Percentiles rank a stretch among this genome's conserved stretches.
phyloP scores from a whole-genome alignment of 2,113 vertebrate species.

The Hydrochoerus hydrochaeris region DNA sequence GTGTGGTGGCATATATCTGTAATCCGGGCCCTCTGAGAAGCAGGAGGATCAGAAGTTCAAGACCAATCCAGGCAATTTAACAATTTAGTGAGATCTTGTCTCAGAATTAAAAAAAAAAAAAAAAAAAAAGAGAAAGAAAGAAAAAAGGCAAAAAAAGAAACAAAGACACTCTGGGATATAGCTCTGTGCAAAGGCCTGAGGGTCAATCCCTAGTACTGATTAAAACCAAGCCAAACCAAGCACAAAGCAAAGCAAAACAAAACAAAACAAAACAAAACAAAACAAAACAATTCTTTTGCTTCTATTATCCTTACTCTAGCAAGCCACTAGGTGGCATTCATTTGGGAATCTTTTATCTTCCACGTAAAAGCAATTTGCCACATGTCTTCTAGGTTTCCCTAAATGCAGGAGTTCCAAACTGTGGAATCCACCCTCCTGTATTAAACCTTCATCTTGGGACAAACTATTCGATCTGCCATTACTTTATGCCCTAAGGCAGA shows the following conservation, averaged over 20 bases:
- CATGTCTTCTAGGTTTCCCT: neutral
- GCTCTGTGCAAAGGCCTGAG: neutral
- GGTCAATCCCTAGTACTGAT: neutral
- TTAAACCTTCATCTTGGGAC: neutral
- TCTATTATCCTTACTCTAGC: neutral
- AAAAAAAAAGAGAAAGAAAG: neutral
- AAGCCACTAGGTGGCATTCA: slow-evolving; percentile 63
- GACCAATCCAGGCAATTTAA: neutral
- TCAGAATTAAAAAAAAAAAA: neutral
- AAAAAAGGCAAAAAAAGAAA: neutral
- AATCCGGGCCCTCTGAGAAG: neutral
- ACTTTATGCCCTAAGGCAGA: neutral
- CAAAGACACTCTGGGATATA: neutral
- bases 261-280: no score
- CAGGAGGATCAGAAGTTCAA: neutral
- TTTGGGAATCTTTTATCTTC: accelerated
- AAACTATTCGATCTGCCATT: neutral
- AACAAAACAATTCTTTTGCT: neutral
- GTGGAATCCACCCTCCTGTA: neutral
- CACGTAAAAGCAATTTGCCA: neutral
- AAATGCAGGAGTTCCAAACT: neutral
- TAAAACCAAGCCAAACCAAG: neutral
- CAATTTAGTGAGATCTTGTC: neutral
- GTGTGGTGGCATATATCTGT: neutral
- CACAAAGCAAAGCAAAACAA: no score